Evolutionary conservation across 2,797 vertebrate genomes (phyloP).

Genomic region (Coendou prehensilis): DNA sequence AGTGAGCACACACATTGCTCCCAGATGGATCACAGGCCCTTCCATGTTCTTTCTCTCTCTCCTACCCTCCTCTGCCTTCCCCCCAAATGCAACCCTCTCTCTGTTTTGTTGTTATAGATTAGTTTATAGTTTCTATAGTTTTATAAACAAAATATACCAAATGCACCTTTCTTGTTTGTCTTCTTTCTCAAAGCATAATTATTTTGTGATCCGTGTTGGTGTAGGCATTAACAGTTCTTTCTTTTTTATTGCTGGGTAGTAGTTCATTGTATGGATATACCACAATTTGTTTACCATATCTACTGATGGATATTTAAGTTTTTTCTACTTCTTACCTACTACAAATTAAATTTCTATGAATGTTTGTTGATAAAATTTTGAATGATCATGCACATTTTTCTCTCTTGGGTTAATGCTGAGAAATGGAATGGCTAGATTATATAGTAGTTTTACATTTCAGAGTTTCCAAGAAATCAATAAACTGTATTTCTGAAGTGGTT

Average conservation of each 20-base stretch:
- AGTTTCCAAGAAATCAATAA: neutral
- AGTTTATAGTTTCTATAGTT: slow-evolving; percentile 12
- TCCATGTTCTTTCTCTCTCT: too few relatives aligned
- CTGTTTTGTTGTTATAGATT: neutral
- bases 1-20: too few relatives aligned
- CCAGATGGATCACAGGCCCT: accelerated
- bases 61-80: neutral
- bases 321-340: neutral
- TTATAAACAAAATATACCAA: neutral
- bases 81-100: accelerated
- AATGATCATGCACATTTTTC: neutral
- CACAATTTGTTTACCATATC: neutral
- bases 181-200: neutral
- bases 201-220: neutral
- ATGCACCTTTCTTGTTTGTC: neutral
- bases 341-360: neutral
- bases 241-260: neutral
- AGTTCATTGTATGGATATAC: neutral
- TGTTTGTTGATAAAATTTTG: neutral
- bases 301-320: neutral
- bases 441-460: neutral
- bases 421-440: neutral
- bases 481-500: neutral
- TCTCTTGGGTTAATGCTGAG: neutral
- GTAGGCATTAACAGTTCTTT: neutral